Conservation (phyloP, 2,888 invertebrate species). For the Apotomis turbidana region DNA sequence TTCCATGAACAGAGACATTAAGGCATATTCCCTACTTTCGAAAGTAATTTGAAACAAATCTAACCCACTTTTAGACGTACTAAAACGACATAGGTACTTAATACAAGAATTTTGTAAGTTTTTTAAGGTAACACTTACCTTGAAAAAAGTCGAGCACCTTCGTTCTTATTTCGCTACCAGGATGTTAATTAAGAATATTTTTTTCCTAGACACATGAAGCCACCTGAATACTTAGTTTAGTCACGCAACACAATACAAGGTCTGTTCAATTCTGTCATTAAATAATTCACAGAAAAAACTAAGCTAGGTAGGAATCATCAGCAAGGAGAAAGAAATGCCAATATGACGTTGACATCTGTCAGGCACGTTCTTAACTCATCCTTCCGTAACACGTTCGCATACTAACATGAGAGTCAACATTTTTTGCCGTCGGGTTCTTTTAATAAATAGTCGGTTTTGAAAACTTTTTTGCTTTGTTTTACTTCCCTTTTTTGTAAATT, state of each 20-base stretch:
- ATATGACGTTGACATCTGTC: slow-evolving; percentile 9
- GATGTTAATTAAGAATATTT: slow-evolving; percentile 31
- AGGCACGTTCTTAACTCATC: background rate
- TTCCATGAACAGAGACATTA: too few species aligned
- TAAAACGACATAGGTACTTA: too few species aligned
- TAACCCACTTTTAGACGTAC: too few species aligned
- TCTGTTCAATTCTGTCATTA: slow-evolving; percentile 31
- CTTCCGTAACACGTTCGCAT: background rate
- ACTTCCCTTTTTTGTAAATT: too few species aligned
- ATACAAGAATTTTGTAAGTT: background rate
- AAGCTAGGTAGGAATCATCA: background rate
- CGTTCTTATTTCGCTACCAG: slow-evolving; percentile 21
- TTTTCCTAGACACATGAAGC: slow-evolving; percentile 22
- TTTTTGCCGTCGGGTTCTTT: too few species aligned
- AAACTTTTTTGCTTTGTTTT: too few species aligned
- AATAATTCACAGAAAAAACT: slow-evolving; percentile 21
- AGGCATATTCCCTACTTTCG: background rate
- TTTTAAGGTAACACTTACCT: slow-evolving; percentile 19
- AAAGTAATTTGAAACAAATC: background rate
- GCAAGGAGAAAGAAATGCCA: slow-evolving; percentile 1
- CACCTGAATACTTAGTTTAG: slow-evolving; percentile 22
- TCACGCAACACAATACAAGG: slow-evolving; percentile 40
- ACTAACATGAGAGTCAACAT: too few species aligned
- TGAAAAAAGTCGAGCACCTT: slow-evolving; percentile 1
- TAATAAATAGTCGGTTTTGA: too few species aligned